Conservation (phyloP, 2,888 invertebrate genomes). For the Acronicta alni region DNA sequence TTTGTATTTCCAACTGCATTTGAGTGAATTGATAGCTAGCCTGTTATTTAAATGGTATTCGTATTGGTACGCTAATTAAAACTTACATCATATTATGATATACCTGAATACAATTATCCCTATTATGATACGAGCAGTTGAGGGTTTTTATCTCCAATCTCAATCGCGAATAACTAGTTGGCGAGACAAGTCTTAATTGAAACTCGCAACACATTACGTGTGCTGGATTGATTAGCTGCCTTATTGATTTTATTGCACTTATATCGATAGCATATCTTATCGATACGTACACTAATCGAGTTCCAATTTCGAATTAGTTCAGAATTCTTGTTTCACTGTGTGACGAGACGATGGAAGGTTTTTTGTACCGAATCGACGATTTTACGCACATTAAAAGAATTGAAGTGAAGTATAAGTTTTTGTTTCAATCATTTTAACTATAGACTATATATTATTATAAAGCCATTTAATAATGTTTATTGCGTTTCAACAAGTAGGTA, state of each 20-base stretch:
- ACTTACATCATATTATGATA: constrained; percentile 45
- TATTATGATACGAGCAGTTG: constrained; percentile 53
- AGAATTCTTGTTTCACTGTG: constrained; percentile 32
- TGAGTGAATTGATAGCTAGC: constrained; percentile 38
- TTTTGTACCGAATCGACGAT: constrained; percentile 10
- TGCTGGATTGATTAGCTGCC: constrained; percentile 50
- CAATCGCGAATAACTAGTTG: constrained; percentile 46
- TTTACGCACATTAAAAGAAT: constrained; percentile 17
- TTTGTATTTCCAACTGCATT: constrained; percentile 31
- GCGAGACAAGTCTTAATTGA: constrained; percentile 53
- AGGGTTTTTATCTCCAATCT: constrained; percentile 51
- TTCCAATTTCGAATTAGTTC: constrained; percentile 53
- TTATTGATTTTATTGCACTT: constrained; percentile 54
- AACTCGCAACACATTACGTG: constrained; percentile 51
- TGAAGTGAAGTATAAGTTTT: not conserved
- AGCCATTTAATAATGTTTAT: constrained; percentile 15
- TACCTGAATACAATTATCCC: constrained; percentile 53
- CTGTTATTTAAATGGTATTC: constrained; percentile 21
- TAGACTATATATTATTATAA: not conserved
- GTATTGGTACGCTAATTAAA: constrained; percentile 46
- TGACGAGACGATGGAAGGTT: constrained; percentile 16
- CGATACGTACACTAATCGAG: constrained; percentile 34
- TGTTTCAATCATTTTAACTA: no score
- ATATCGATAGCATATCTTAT: constrained; percentile 47
- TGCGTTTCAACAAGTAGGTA: constrained; percentile 11